Conservation (phyloP, 2,113 vertebrate genomes). For the Notothenia rossii region DNA sequence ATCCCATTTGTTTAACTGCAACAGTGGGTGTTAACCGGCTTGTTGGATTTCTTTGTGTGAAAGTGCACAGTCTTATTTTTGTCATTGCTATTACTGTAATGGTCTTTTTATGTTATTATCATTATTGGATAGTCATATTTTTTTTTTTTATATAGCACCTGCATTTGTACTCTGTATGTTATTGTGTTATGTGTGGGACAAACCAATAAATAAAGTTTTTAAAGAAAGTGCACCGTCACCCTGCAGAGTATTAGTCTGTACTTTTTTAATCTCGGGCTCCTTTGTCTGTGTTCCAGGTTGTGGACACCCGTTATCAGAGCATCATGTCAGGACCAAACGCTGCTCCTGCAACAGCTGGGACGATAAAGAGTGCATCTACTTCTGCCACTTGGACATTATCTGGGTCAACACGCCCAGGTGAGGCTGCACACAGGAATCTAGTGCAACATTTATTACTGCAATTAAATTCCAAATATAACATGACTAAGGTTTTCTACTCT, state of each 20-base stretch:
- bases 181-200: too few species aligned
- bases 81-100: too few species aligned
- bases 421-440: constrained; percentile 32
- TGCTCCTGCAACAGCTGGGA: constrained; percentile 95
- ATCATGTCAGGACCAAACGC: constrained; percentile 85
- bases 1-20: background rate
- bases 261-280: constrained; percentile 15
- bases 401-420: constrained; percentile 97
- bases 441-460: too few species aligned
- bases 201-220: too few species aligned
- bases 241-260: constrained; percentile 7
- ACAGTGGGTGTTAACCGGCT: constrained; percentile 31
- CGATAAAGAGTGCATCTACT: constrained; percentile 97
- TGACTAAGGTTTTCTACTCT: too few species aligned
- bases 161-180: too few species aligned
- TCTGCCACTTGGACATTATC: constrained; percentile 98
- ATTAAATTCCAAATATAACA: too few species aligned
- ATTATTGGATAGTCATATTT: too few species aligned
- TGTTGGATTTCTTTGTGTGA: constrained; percentile 18
- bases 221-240: constrained; percentile 3
- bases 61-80: background rate
- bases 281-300: constrained; percentile 75
- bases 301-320: constrained; percentile 72
- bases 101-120: too few species aligned
- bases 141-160: too few species aligned